Percentiles rank a stretch among this genome's conserved stretches.
Conservation (phyloP, 2,888 invertebrate species). For the Cephus pulcher region DNA sequence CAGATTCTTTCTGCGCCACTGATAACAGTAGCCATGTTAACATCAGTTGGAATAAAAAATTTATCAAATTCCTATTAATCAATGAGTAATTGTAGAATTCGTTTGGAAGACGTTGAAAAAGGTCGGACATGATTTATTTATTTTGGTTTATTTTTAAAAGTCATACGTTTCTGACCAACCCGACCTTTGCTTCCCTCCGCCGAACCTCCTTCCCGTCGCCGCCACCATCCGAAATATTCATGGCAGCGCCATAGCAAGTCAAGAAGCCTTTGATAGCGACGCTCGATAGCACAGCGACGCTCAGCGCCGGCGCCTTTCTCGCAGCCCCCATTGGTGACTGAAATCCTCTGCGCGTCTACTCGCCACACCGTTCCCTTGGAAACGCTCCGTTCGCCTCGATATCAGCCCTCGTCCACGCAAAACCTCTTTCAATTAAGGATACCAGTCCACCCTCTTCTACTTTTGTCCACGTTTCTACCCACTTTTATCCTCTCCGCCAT, state of each 20-base stretch:
- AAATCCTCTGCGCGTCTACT: constrained; percentile 54
- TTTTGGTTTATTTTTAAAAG: not conserved
- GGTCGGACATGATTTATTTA: not conserved
- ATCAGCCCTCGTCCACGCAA: constrained; percentile 47
- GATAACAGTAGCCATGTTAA: not conserved
- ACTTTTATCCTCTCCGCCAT: not conserved
- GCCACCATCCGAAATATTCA: constrained; percentile 28
- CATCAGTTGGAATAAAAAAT: not conserved
- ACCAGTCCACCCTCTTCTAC: constrained; percentile 15
- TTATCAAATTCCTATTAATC: not conserved
- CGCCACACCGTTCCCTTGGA: constrained; percentile 61
- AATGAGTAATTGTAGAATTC: not conserved
- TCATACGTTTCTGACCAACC: not conserved
- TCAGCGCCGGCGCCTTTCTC: constrained; percentile 58
- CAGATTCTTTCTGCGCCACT: not conserved
- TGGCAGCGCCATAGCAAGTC: constrained; percentile 52
- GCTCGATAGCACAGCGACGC: constrained; percentile 56
- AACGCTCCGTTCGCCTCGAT: constrained; percentile 53
- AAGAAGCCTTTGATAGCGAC: constrained; percentile 59
- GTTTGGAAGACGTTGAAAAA: not conserved
- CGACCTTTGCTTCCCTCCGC: not conserved
- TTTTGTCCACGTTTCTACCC: not conserved
- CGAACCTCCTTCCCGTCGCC: not conserved
- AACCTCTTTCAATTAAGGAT: constrained; percentile 61
- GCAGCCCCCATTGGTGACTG: constrained; percentile 53